Base-by-base conservation (phyloP, 2,113 vertebrate species). In the Plecturocebus donacophilus region DNA sequence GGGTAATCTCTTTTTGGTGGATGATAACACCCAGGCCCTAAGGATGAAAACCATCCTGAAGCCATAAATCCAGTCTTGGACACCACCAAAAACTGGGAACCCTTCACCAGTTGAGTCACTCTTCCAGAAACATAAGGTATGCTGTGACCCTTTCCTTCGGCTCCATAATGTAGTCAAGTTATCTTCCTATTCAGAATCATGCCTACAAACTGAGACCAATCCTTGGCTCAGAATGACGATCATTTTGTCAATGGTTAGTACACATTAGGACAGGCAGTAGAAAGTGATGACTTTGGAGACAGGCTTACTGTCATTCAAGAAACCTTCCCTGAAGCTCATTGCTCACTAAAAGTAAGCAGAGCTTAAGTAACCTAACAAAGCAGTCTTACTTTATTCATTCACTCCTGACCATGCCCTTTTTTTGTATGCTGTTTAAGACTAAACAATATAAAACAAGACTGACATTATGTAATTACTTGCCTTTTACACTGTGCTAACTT, bases 391-490 rank as follows among this genome's bases (percentile, higher is more conserved):
- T 96, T 98, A 64, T 98, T 96, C 98, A 97, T 98, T 96, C 98
- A 97, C 81, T 98, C 64, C 80, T 91, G 98, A 97, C 94, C 58
- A 66, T 96, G 64, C 97, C 97, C 96, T 98, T 97, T 97, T 92
- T 98, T 97, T 97, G 77, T 93, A 96, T 98, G 96, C 97, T 97
- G 66, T 96, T 98, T 98, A 98, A 98, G 96, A 97, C 95, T 98
- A 94, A 98, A 97, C 47, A 86, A 45, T 97, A 98, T 98, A 98
- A 98, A 99, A 98, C 68, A 97, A 91, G 95, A 98, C 98, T 99
- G 98, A 97, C 98, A 98, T 99, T 98, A 98, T 98, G 95, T 98
- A 98, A 99, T 99, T 99, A 98, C 98, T 98, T 99, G 95, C 98
- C 98, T 99, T 98, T 99, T 98, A 98, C 95, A 98, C 97, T 97